phyloP scores from a whole-genome alignment of 2,113 vertebrate genomes.

The Phylloscopus trochilus region DNA sequence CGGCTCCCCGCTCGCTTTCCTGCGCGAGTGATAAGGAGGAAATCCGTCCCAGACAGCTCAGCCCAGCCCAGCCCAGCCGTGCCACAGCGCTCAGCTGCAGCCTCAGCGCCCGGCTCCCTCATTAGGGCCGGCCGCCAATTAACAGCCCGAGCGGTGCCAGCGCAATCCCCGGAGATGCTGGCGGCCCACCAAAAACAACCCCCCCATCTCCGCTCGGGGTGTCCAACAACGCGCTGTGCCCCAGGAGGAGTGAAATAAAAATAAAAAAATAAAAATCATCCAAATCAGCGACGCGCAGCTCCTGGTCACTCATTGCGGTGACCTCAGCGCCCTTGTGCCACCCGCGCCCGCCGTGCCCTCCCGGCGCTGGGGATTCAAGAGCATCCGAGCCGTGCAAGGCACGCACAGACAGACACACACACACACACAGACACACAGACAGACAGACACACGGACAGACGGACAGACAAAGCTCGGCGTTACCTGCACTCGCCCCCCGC shows the following conservation, averaged over 20 bases:
- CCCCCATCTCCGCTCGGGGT: not conserved
- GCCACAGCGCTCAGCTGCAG: not conserved
- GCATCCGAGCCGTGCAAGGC: not conserved
- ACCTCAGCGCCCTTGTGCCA: not conserved
- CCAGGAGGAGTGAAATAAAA: not conserved
- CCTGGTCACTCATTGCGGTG: not conserved
- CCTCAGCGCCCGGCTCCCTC: not conserved
- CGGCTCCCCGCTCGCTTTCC: conserved; percentile 25
- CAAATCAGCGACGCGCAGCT: not conserved
- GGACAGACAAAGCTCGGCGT: not conserved
- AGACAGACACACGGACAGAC: not conserved
- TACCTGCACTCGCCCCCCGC: conserved; percentile 43
- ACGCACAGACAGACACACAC: not conserved
- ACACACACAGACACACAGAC: too few relatives aligned
- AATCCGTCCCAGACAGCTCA: conserved; percentile 35
- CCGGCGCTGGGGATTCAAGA: rapidly evolving
- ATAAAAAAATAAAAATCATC: not conserved
- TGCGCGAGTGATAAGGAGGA: conserved; percentile 39
- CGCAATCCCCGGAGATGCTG: not conserved
- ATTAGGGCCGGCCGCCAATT: not conserved
- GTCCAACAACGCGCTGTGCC: not conserved
- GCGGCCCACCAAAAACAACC: not conserved
- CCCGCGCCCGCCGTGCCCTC: not conserved
- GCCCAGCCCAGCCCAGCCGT: not conserved
- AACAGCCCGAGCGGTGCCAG: not conserved